These are phyloP conservation scores for Lepisosteus osseus DNA, from an alignment of 2,113 vertebrate genomes.

Conservation along the genomic window DNA sequence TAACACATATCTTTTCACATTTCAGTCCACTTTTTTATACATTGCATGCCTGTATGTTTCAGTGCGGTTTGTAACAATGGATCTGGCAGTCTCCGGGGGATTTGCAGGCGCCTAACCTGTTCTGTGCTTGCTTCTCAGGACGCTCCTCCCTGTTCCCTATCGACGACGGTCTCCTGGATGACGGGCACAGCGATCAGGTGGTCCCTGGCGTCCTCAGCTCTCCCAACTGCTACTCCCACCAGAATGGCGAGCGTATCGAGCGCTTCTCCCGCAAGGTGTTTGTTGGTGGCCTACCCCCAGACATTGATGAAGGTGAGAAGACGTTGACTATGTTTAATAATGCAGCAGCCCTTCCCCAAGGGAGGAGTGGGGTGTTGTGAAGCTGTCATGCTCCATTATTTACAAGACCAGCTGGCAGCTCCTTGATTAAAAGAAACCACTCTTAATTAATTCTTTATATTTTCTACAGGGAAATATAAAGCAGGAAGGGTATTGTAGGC, in stretches of 20 bases:
- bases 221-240: constrained; percentile 86
- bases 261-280: constrained; percentile 97
- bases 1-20: no score
- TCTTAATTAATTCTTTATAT: not conserved
- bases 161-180: constrained; percentile 90
- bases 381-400: constrained; percentile 1
- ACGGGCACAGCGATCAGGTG: constrained; percentile 86
- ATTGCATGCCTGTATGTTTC: no score
- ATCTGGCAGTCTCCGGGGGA: no score
- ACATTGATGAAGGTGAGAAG: constrained; percentile 90
- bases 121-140: constrained; percentile 58
- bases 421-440: not conserved
- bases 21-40: no score
- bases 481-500: no score
- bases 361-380: not conserved
- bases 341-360: not conserved
- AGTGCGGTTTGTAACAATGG: no score
- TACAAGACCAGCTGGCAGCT: constrained; percentile 7
- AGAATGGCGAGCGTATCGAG: constrained; percentile 91
- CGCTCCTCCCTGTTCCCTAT: constrained; percentile 95
- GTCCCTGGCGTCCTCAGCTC: constrained; percentile 80
- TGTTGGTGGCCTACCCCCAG: constrained; percentile 92
- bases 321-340: not conserved
- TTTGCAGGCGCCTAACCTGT: constrained; percentile 2
- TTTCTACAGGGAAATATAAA: no score